Percentiles rank a stretch among this genome's conserved stretches.
Conservation (phyloP, 2,797 vertebrate species). For the Natrix natrix region DNA sequence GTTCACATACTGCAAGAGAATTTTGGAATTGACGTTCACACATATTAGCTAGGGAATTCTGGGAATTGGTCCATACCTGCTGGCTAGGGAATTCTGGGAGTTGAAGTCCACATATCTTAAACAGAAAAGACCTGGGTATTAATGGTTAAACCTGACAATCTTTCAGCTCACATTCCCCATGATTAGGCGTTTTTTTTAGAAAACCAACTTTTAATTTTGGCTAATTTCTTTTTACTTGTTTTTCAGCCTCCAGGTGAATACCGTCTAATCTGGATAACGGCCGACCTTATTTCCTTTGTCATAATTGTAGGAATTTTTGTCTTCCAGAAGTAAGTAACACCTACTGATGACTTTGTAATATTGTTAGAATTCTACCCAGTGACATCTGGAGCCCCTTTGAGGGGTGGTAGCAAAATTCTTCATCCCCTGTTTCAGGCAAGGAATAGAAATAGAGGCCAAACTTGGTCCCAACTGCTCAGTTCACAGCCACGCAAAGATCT, state of each 20-base stretch:
- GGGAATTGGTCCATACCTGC: no score
- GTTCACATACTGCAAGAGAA: neutral
- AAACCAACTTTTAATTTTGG: neutral
- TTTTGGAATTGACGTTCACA: neutral
- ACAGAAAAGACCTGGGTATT: no score
- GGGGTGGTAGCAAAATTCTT: neutral
- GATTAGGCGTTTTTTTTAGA: neutral
- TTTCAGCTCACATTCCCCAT: neutral
- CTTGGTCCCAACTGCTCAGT: neutral
- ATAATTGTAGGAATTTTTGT: constrained; percentile 87
- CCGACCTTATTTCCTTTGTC: constrained; percentile 88
- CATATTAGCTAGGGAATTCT: no score
- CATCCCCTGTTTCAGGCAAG: neutral
- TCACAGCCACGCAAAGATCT: neutral
- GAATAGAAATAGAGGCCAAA: neutral
- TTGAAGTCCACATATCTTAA: neutral
- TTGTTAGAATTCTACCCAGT: neutral
- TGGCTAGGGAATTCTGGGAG: no score
- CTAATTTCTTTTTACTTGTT: constrained; percentile 55
- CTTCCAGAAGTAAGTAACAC: constrained; percentile 91
- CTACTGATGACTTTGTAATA: rapidly evolving
- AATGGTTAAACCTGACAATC: neutral
- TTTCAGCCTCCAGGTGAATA: constrained; percentile 89
- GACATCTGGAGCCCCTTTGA: neutral
- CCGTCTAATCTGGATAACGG: constrained; percentile 88